Base-by-base conservation (phyloP, 2,888 invertebrate species). In the Nemotelus pantherinus region DNA sequence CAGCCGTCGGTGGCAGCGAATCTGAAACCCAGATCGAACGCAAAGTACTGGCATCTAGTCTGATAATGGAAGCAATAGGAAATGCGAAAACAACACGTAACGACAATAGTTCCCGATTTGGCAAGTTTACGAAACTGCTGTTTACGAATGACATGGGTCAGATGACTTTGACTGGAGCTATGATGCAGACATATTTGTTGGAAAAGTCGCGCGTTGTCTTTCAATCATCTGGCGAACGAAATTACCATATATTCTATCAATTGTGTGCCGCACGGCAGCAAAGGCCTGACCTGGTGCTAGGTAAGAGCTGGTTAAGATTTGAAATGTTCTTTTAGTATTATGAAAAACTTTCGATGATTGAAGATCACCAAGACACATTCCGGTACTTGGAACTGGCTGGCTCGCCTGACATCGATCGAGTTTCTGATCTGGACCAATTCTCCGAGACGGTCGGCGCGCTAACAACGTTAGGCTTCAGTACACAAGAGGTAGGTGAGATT, bases 11-110 rank as follows among this genome's bases (percentile, higher is more conserved):
- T 0, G 98, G 98, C 0, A 95, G 94, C 7, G 89, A 90, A 53
- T 95, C 94, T 9, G 96, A 96, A 85, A 96, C 96, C 0, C 95
- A 96, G 84, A 93, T 96, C 2, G 99, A 99, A 86, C 93, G 94
- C 84, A 96, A 97, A 86, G 98, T 99, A 3, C 89, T 99, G 48
- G 97, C 98, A 6, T 97, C 97, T 79, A 98, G 97, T 86, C 99
- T 99, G 45, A 97, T 99, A 72, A 98, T 99, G 98, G 99, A 99
- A 93, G 97, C 98, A 0, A 96, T 99, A 82, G 99, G 99, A 55
- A 99, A 99, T 88, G 99, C 99, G 0, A 99, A 99, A 88, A 99
- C 99, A 0, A 97, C 97, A 0, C 90, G 98, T 64, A 99, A 99
- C 87, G 99, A 99, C 88, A 99, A 99, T 87, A 98, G 97, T 71